These are phyloP conservation scores for Carposina sasakii DNA, from an alignment of 1,140 invertebrate genomes.

Conservation along the genomic window DNA sequence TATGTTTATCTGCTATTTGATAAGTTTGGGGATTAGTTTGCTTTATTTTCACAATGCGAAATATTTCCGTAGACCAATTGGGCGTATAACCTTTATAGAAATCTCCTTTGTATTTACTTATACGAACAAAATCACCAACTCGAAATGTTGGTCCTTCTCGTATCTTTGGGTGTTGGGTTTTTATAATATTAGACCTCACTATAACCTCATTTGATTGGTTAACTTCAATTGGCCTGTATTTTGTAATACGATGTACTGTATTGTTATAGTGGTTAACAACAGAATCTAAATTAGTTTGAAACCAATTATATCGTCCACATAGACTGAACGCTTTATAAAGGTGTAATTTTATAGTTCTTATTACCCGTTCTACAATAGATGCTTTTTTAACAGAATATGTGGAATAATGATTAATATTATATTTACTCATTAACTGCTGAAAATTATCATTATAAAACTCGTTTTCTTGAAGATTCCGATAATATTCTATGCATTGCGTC, in stretches of 20 bases:
- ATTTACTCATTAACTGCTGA: conserved; percentile 34
- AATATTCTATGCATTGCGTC: conserved; percentile 22
- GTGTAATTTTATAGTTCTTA: conserved; percentile 58
- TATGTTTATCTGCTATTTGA: conserved; percentile 35
- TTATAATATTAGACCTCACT: conserved; percentile 4
- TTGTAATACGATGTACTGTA: conserved; percentile 53
- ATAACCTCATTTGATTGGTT: conserved; percentile 29
- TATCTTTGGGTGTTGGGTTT: conserved; percentile 13
- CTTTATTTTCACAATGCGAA: conserved; percentile 37
- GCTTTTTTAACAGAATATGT: conserved; percentile 61
- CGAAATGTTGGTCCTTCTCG: conserved; percentile 23
- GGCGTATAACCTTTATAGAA: conserved; percentile 55
- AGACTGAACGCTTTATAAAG: conserved; percentile 61
- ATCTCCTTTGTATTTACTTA: conserved; percentile 45
- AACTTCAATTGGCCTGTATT: conserved; percentile 47
- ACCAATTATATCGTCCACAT: conserved; percentile 48
- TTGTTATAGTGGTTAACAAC: conserved; percentile 60
- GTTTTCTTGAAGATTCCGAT: conserved; percentile 21
- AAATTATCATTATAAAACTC: conserved; percentile 59
- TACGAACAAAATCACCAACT: conserved; percentile 43
- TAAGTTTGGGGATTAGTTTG: conserved; percentile 42
- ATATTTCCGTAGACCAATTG: conserved; percentile 55
- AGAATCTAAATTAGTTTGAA: conserved; percentile 39
- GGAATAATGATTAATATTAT: conserved; percentile 59
- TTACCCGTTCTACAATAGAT: conserved; percentile 60